Evolutionary conservation across 1,140 invertebrate genomes (phyloP).

Genomic region (Zaprionus gabonicus): DNA sequence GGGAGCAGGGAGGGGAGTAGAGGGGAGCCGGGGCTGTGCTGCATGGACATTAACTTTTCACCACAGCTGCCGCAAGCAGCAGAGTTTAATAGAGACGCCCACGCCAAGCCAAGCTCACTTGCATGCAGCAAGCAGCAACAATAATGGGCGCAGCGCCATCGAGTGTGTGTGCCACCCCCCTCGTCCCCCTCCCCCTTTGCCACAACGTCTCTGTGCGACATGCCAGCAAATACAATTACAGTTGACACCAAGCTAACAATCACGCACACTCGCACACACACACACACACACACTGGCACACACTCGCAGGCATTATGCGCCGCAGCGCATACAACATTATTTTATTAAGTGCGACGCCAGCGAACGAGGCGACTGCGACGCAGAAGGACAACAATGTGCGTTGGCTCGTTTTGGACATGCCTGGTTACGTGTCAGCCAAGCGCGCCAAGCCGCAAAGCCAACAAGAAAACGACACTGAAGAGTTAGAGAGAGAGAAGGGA

Average conservation of each 20-base stretch:
- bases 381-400: conserved; percentile 56
- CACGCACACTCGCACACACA: conserved; percentile 23
- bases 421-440: conserved; percentile 43
- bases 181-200: no score
- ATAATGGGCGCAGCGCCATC: conserved; percentile 14
- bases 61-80: conserved; percentile 59
- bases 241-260: conserved; percentile 42
- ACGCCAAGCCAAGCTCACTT: conserved; percentile 49
- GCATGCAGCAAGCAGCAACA: conserved; percentile 38
- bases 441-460: conserved; percentile 32
- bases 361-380: background rate
- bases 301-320: conserved; percentile 59
- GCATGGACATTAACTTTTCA: conserved; percentile 68
- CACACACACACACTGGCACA: conserved; percentile 16
- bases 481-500: no score
- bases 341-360: conserved; percentile 68
- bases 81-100: conserved; percentile 73
- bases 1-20: background rate
- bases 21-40: background rate
- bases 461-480: background rate
- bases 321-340: conserved; percentile 73
- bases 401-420: conserved; percentile 34
- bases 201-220: conserved; percentile 1
- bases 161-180: conserved; percentile 11
- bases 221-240: conserved; percentile 52